phyloP scores from a whole-genome alignment of 2,797 vertebrate species.

The Arnoldichthys spilopterus region DNA sequence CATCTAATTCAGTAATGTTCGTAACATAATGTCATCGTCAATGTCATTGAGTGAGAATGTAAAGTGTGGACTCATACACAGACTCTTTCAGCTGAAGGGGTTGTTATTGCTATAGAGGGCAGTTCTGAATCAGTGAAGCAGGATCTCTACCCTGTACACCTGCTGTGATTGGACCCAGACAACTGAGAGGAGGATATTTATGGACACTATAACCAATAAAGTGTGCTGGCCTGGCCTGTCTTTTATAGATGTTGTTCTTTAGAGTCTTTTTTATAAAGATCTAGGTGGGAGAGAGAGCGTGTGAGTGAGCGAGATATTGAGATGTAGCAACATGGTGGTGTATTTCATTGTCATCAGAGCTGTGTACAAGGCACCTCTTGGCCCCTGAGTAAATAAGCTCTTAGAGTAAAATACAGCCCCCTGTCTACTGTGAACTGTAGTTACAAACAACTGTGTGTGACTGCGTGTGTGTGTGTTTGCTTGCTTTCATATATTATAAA shows the following conservation, averaged over 20 bases:
- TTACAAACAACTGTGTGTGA: neutral
- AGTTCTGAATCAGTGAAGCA: neutral
- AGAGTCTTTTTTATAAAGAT: neutral
- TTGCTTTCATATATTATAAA: neutral
- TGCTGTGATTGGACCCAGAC: neutral
- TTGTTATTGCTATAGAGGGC: neutral
- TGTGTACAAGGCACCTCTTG: neutral
- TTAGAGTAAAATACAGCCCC: neutral
- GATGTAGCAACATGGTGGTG: neutral
- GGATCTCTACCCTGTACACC: neutral
- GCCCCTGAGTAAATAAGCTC: neutral
- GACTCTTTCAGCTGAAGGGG: neutral
- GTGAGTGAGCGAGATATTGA: neutral
- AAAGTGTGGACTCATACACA: neutral
- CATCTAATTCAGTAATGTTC: no score
- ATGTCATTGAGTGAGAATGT: neutral
- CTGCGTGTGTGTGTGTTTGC: neutral
- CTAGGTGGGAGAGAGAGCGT: neutral
- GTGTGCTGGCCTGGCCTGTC: neutral
- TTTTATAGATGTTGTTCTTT: neutral
- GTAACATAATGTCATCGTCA: no score
- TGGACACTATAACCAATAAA: constrained; percentile 4
- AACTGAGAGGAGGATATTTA: neutral
- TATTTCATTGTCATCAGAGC: neutral
- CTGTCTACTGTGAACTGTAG: neutral